Evolutionary conservation across 2,113 vertebrate species (phyloP), one percentile per base, ranked within the genome.

Genomic region (Arenaria interpres): DNA sequence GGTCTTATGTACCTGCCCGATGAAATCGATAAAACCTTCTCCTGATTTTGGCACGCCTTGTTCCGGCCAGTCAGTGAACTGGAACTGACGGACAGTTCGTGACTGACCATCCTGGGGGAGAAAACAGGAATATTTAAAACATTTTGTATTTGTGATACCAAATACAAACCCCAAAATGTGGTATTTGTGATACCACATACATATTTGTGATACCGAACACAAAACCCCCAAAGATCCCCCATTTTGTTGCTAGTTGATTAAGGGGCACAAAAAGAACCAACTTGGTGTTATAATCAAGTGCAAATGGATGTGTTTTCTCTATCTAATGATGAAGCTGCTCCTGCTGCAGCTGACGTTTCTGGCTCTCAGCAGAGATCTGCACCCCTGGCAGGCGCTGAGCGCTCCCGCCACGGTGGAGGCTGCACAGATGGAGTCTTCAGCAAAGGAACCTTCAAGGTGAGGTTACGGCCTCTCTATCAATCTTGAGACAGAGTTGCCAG

Each of bases 21-120:
- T 99, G 97, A 99, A 99, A 94, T 99, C 99, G 1, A 99, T 99
- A 83, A 99, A 99, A 39, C 99, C 99, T 97, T 99, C 99, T 35
- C 99, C 99, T 0, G 99, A 99, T 96, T 99, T 99, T 86, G 99
- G 99, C 90, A 99, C 99, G 0, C 99, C 99, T 95, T 99, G 99
- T 45, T 99, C 99, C 0, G 99, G 99, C 99, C 99, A 99, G 97
- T 99, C 99, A 0, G 99, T 99, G 96, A 99, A 99, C 98, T 99
- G 99, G 98, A 99, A 99, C 98, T 99, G 99, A 18, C 99, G 98
- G 13, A 99, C 99, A 2, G 99, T 99, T 62, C 99, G 98, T 17
- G 99, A 99, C 96, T 99, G 99, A 23, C 99, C 99, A 0, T 99
- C 99, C 99, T 99, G 97, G 48, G 15, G 72, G n/a, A 64, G 37